A percentile compares a stretch with the other conserved stretches of the same genome.
Conservation (phyloP, 1,140 invertebrate species). For the Drosophila paulistorum region DNA sequence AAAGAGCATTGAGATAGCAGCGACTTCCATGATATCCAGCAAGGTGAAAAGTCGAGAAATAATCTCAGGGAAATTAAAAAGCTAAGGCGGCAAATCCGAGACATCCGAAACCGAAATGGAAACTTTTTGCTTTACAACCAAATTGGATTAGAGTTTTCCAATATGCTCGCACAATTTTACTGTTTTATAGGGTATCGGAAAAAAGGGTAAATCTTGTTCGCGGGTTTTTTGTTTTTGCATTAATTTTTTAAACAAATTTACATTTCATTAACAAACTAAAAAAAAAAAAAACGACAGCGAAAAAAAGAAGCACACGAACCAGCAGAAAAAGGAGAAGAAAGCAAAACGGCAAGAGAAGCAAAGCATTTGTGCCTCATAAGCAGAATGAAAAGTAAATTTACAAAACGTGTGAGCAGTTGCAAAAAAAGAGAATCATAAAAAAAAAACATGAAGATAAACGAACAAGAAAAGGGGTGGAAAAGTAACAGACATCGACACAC, state of each 20-base stretch:
- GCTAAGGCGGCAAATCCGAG: no score
- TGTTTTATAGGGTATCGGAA: not conserved
- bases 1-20: not conserved
- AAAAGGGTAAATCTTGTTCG: conserved; percentile 8
- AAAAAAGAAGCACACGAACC: not conserved
- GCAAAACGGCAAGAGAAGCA: not conserved
- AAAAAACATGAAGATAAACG: conserved; percentile 19
- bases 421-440: conserved; percentile 10
- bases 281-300: conserved; percentile 39
- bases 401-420: conserved; percentile 55
- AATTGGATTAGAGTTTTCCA: no score
- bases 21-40: not conserved
- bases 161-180: no score
- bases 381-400: conserved; percentile 71
- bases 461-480: conserved; percentile 41
- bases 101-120: no score
- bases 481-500: conserved; percentile 10
- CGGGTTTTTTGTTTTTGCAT: conserved; percentile 39
- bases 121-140: no score
- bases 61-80: no score
- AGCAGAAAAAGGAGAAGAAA: not conserved
- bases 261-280: conserved; percentile 72
- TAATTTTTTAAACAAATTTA: conserved; percentile 61
- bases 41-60: not conserved
- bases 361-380: conserved; percentile 25